These are phyloP conservation scores for Pachydiplax longipennis DNA, from an alignment of 2,888 invertebrate species.

Conservation along the genomic window DNA sequence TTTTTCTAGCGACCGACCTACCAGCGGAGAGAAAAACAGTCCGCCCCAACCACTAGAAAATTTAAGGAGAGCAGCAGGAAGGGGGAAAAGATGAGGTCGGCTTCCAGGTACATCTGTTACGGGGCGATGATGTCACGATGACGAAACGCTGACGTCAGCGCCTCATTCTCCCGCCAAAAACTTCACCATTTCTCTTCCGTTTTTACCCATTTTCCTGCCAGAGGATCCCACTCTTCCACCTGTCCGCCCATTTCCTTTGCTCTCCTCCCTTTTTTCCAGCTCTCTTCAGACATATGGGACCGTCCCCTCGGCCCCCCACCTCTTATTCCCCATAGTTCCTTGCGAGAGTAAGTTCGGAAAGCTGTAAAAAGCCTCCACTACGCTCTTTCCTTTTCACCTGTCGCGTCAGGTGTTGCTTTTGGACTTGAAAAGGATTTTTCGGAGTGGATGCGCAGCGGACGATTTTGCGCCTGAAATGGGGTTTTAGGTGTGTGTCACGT, in stretches of 20 bases:
- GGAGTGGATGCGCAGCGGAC: neutral
- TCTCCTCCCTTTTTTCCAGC: neutral
- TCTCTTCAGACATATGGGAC: conserved; percentile 23
- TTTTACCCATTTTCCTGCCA: neutral
- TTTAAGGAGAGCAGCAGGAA: neutral
- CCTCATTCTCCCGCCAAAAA: neutral
- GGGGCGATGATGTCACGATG: conserved; percentile 28
- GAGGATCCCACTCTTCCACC: neutral
- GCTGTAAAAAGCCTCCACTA: neutral
- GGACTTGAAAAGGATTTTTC: neutral
- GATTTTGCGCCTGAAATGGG: no score
- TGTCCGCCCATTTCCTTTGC: neutral
- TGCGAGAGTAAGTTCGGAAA: neutral
- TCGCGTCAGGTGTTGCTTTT: conserved; percentile 23
- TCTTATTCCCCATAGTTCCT: neutral
- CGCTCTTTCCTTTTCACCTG: conserved; percentile 8
- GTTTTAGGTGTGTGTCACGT: no score
- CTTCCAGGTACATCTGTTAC: conserved; percentile 9
- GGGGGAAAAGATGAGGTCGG: neutral
- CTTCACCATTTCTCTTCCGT: neutral
- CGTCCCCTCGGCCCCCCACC: neutral
- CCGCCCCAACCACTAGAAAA: neutral
- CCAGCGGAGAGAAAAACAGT: neutral
- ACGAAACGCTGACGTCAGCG: conserved; percentile 30
- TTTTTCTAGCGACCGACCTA: neutral